Evolutionary conservation across 1,140 invertebrate species (phyloP), one percentile per base, ranked within the genome.

Genomic region (Drosophila ogumai): DNA sequence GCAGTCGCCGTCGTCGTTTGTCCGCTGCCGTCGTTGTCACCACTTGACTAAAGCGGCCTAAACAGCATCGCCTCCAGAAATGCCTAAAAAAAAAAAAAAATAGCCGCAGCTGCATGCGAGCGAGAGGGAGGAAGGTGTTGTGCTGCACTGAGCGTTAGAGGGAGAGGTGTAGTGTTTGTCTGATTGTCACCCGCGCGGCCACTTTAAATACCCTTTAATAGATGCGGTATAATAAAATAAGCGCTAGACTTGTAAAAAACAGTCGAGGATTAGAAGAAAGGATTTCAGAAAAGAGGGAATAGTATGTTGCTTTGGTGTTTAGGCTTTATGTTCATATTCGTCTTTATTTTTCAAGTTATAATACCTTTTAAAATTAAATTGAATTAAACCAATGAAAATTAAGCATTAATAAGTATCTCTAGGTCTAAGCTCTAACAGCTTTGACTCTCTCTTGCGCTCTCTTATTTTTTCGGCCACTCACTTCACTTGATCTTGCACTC

Each of bases 401-500:
- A 28, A 28, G 6, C 3, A 25, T 22, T 66, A 41, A 15, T 13
- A 6, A 19, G 63, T 68, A 68, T 8, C 46, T 52, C 2, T 10
- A 9, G 3, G n/a, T 43, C 36, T 28, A 43, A 8, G 6, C 31
- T 7, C 25, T 52, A 22, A n/a, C 0, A 10, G 7, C 25, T 17
- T 22, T 32, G 40, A 6, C 55, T 59, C 40, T 31, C 63, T 49
- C 75, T 67, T 38, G 17, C 13, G 22, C 50, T 69, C 63, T 72
- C 41, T 57, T 12, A 22, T 54, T 68, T 79, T 85, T 81, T 85
- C 55, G 75, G 79, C 40, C 71, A 86, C 47, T 86, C 79, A 66
- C 57, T 77, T 87, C 67, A 43, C 74, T 90, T 90, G 85, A 90
- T 90, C 85, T 90, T 90, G 85, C 86, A 85, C 72, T 87, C 77